Conservation (phyloP, 2,797 vertebrate genomes). For the Mallotus villosus region DNA sequence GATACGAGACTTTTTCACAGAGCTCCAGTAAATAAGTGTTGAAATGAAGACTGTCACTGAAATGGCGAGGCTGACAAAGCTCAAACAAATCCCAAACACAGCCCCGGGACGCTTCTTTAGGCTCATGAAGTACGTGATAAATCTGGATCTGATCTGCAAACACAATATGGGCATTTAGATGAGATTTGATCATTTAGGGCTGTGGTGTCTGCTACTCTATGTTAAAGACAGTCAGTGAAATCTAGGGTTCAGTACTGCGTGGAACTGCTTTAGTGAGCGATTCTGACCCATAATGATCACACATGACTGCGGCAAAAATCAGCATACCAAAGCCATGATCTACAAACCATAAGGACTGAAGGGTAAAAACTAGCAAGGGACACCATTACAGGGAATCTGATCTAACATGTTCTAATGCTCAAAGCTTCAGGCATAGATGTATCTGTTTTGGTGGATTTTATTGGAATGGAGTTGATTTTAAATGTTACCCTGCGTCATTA, state of each 20-base stretch:
- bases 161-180: conserved; percentile 58
- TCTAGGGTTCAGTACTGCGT: background rate
- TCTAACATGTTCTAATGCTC: too few species aligned
- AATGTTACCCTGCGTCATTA: too few species aligned
- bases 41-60: conserved; percentile 87
- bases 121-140: conserved; percentile 88
- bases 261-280: background rate
- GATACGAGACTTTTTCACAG: conserved; percentile 87
- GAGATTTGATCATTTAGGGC: conserved; percentile 28
- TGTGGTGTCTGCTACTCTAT: background rate
- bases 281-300: background rate
- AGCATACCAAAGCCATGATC: background rate
- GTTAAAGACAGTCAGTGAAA: background rate
- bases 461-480: too few species aligned
- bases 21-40: conserved; percentile 86
- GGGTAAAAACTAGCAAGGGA: background rate
- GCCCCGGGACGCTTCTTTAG: conserved; percentile 85
- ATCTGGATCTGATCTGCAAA: conserved; percentile 92
- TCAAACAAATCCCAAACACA: conserved; percentile 88
- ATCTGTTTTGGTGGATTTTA: too few species aligned
- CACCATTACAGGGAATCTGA: too few species aligned
- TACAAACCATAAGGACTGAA: background rate
- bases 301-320: background rate
- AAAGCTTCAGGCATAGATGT: too few species aligned
- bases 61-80: conserved; percentile 79